These are phyloP conservation scores for Rhinophrynus dorsalis DNA, from an alignment of 2,797 vertebrate species.

Conservation along the genomic window DNA sequence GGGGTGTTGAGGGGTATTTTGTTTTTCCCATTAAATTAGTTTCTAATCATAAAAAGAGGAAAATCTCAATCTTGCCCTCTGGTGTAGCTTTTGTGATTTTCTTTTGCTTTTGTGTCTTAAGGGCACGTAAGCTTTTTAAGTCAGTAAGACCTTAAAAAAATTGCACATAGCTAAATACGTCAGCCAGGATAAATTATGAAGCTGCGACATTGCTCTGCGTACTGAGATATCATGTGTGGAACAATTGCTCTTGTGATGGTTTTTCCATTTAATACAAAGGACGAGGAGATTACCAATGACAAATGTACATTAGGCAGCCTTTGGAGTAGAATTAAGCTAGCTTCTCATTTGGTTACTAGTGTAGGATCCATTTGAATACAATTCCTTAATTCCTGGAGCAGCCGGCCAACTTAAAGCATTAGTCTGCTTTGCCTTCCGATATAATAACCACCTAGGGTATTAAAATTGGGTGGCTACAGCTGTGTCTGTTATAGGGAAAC, in stretches of 20 bases:
- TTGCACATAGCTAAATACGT: slow-evolving; percentile 20
- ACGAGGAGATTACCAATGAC: slow-evolving; percentile 45
- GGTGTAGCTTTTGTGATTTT: neutral
- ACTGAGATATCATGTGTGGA: neutral
- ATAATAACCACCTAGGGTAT: slow-evolving; percentile 59
- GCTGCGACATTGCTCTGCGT: neutral
- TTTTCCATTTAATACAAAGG: slow-evolving; percentile 41
- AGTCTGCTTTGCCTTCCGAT: slow-evolving; percentile 61
- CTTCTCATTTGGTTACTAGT: slow-evolving; percentile 47
- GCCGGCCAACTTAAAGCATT: slow-evolving; percentile 61
- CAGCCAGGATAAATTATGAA: slow-evolving; percentile 1
- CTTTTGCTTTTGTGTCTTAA: neutral
- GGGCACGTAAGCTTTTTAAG: neutral
- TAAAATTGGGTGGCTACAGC: slow-evolving; percentile 56
- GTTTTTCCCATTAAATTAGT: slow-evolving; percentile 23
- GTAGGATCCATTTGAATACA: slow-evolving; percentile 47
- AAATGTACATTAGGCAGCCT: slow-evolving; percentile 49
- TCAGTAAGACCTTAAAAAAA: slow-evolving; percentile 31
- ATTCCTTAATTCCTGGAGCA: slow-evolving; percentile 51
- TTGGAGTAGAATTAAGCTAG: slow-evolving; percentile 49
- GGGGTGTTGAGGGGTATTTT: neutral
- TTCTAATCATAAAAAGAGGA: slow-evolving; percentile 11
- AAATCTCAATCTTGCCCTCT: slow-evolving; percentile 12
- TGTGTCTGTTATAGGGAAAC: slow-evolving; percentile 50
- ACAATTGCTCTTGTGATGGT: slow-evolving; percentile 1